A percentile compares a stretch with the other conserved stretches of the same genome.
These are phyloP conservation scores for Ramphastos sulfuratus DNA, from an alignment of 2,113 vertebrate species.

Conservation along the genomic window DNA sequence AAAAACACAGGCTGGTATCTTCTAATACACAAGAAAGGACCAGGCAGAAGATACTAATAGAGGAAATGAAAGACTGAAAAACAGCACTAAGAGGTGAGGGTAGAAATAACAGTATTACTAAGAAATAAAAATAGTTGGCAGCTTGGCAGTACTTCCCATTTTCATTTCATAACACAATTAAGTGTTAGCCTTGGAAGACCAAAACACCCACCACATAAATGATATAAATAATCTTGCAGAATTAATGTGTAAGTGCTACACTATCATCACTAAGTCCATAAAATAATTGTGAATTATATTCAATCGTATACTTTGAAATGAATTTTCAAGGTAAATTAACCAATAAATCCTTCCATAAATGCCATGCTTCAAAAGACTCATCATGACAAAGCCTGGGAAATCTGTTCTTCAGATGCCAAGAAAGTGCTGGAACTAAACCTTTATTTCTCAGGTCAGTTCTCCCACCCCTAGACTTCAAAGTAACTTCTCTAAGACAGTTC, in stretches of 20 bases:
- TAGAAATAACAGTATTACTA: background rate
- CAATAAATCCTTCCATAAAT: background rate
- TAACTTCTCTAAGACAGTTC: background rate
- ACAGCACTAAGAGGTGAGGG: background rate
- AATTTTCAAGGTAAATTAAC: background rate
- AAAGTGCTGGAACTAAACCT: background rate
- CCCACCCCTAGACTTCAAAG: background rate
- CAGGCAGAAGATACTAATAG: background rate
- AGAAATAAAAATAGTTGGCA: background rate
- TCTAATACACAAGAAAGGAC: background rate
- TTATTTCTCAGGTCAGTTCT: background rate
- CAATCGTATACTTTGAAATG: background rate
- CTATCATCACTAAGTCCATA: background rate
- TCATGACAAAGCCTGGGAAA: background rate
- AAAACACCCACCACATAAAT: background rate
- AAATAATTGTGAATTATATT: background rate
- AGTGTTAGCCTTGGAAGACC: background rate
- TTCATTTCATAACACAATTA: background rate
- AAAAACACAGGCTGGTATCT: background rate
- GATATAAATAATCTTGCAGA: background rate
- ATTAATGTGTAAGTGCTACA: background rate
- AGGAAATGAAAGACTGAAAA: background rate
- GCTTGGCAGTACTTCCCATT: background rate
- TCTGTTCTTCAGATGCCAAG: background rate
- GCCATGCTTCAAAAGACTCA: background rate